Conservation (phyloP, 1,140 invertebrate genomes). For the Grapholita molesta region DNA sequence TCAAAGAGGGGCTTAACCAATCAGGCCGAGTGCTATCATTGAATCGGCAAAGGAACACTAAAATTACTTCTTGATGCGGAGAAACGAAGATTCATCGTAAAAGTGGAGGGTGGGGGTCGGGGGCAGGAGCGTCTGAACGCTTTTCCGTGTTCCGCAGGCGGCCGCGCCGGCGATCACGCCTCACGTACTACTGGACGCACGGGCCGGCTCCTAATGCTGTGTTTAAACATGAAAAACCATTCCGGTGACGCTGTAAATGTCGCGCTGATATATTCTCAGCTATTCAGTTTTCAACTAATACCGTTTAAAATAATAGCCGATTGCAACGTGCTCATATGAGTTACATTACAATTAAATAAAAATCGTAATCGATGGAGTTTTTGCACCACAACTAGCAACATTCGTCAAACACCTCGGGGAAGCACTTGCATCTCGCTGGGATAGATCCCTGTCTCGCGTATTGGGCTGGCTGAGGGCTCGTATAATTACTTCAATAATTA, state of each 20-base stretch:
- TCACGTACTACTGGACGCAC: constrained; percentile 56
- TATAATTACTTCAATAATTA: no score
- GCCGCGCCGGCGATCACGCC: constrained; percentile 66
- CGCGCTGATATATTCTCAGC: constrained; percentile 19
- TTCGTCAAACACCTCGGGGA: no score
- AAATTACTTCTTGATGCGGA: constrained; percentile 77
- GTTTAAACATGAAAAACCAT: constrained; percentile 75
- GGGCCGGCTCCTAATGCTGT: constrained; percentile 62
- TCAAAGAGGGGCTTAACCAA: constrained; percentile 76
- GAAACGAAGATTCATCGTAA: constrained; percentile 78
- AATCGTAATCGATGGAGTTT: no score
- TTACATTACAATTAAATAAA: no score
- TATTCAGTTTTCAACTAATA: constrained; percentile 34
- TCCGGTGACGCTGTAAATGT: constrained; percentile 69
- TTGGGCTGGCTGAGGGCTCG: no score
- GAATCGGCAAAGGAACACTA: constrained; percentile 77
- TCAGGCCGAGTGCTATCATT: constrained; percentile 76
- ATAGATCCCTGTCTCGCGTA: no score
- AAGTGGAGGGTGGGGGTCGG: constrained; percentile 59
- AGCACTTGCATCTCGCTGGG: no score
- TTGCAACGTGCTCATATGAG: background rate
- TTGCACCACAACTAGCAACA: no score
- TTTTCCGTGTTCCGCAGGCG: constrained; percentile 73
- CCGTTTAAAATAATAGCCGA: constrained; percentile 38
- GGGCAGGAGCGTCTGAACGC: constrained; percentile 62